Evolutionary conservation across 35 echinoderm and acorn worm genomes (phyloP).

Genomic region (Lytechinus variegatus): DNA sequence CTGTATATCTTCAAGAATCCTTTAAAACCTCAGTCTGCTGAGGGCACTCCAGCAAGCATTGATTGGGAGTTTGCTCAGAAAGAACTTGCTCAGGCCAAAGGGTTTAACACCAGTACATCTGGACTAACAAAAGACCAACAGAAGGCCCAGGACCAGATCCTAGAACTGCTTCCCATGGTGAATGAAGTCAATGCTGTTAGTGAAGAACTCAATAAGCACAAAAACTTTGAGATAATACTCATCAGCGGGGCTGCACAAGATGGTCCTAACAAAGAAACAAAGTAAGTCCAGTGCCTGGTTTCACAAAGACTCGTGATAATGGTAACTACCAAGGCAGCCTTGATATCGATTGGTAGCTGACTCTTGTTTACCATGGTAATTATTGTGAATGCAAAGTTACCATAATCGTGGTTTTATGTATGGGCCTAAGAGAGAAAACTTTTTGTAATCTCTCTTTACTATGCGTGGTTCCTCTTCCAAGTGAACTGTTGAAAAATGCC

Average conservation of each 20-base stretch:
- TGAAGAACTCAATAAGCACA: constrained; percentile 96
- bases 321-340: too few species aligned
- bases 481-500: too few species aligned
- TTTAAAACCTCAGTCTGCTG: constrained; percentile 65
- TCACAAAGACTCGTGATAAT: too few species aligned
- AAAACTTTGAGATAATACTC: constrained; percentile 94
- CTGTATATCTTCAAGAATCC: constrained; percentile 96
- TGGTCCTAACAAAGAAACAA: constrained; percentile 90
- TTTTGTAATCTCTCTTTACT: too few species aligned
- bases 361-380: too few species aligned
- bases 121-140: constrained; percentile 97
- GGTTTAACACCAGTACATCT: constrained; percentile 66
- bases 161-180: constrained; percentile 95
- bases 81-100: constrained; percentile 91
- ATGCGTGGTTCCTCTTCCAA: too few species aligned
- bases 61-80: constrained; percentile 99
- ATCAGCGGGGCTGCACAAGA: constrained; percentile 95
- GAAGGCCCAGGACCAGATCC: constrained; percentile 88
- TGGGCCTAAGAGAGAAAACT: too few species aligned
- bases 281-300: constrained; percentile 58
- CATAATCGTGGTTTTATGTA: too few species aligned
- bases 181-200: constrained; percentile 97
- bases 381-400: too few species aligned
- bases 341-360: too few species aligned
- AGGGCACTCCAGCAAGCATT: constrained; percentile 71